Percentiles rank a stretch among this genome's conserved stretches.
These are phyloP conservation scores for Mirza zaza DNA, from an alignment of 2,113 vertebrate genomes.

Conservation along the genomic window DNA sequence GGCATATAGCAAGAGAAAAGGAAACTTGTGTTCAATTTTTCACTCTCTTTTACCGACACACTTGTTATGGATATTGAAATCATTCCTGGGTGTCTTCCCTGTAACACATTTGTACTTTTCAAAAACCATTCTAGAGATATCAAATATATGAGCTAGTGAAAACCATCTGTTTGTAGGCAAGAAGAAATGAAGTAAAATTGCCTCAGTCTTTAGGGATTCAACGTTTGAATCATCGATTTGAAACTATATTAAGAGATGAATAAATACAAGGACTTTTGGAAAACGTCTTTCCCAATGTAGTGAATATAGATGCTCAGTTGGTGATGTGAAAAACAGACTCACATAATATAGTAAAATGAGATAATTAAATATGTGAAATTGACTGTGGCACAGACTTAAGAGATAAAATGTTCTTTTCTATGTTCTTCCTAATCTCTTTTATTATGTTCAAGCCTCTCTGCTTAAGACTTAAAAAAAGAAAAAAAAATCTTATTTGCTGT, in stretches of 20 bases:
- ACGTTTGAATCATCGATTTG: background rate
- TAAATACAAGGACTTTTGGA: background rate
- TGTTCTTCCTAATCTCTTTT: background rate
- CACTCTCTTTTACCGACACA: background rate
- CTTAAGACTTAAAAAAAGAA: background rate
- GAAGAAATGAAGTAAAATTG: background rate
- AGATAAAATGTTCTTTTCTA: background rate
- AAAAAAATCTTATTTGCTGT: background rate
- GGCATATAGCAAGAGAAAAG: background rate
- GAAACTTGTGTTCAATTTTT: background rate
- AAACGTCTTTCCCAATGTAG: too few species aligned
- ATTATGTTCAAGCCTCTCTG: background rate
- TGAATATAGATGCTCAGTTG: background rate
- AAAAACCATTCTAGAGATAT: background rate
- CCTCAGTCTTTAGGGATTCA: background rate
- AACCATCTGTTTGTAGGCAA: background rate
- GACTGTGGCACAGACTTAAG: background rate
- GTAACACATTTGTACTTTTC: background rate
- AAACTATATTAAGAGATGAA: background rate
- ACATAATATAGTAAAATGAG: background rate
- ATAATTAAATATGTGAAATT: background rate
- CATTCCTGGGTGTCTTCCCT: background rate
- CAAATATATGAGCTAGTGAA: background rate
- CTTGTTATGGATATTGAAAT: background rate
- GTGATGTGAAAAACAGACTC: background rate